These are phyloP conservation scores for Epirrhoe tristata DNA, from an alignment of 2,888 invertebrate genomes.

Conservation along the genomic window DNA sequence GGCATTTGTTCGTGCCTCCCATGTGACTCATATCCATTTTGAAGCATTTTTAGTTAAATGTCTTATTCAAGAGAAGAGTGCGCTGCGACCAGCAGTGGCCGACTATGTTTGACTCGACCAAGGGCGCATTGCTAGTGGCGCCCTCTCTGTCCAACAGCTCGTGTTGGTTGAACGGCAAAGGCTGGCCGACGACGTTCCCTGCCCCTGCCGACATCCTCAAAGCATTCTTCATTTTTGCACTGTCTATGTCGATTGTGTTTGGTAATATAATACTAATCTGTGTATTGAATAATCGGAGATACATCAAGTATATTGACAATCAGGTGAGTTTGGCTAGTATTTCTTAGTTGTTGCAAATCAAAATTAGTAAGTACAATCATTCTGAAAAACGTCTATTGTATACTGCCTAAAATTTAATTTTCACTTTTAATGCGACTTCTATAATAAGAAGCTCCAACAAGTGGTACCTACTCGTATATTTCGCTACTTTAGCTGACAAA, in stretches of 20 bases:
- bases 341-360: not conserved
- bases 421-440: no score
- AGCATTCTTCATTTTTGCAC: conserved; percentile 90
- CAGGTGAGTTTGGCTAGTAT: conserved; percentile 86
- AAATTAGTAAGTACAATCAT: not conserved
- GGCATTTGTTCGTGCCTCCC: conserved; percentile 51
- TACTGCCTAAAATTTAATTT: not conserved
- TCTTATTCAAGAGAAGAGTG: conserved; percentile 75
- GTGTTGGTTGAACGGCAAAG: conserved; percentile 89
- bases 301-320: conserved; percentile 94
- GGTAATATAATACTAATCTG: conserved; percentile 93
- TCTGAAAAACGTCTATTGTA: not conserved
- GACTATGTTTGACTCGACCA: conserved; percentile 87
- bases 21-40: conserved; percentile 20
- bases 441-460: not conserved
- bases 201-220: conserved; percentile 90
- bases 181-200: conserved; percentile 87
- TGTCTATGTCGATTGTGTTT: conserved; percentile 92
- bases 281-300: conserved; percentile 93
- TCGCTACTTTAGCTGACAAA: conserved; percentile 7
- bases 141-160: conserved; percentile 93
- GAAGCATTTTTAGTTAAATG: conserved; percentile 63
- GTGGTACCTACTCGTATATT: not conserved
- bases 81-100: conserved; percentile 78
- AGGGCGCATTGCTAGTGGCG: conserved; percentile 90